Percentiles rank a stretch among this genome's conserved stretches.
Conservation (phyloP, 2,113 vertebrate genomes). For the Pygoscelis antarcticus region DNA sequence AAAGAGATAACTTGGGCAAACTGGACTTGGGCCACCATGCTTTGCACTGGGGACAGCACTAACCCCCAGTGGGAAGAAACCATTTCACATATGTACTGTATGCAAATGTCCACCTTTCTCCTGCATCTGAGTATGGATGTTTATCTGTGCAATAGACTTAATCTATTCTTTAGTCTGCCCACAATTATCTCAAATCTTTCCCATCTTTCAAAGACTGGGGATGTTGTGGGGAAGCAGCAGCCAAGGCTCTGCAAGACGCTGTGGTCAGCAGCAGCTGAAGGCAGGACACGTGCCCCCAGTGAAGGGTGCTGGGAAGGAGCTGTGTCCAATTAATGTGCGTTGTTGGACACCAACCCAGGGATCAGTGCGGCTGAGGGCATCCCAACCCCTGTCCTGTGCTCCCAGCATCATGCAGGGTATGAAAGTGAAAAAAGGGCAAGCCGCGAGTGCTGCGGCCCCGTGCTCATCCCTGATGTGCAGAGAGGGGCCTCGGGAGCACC, state of each 20-base stretch:
- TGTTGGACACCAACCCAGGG: not conserved
- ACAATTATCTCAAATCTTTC: not conserved
- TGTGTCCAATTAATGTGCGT: fast-evolving
- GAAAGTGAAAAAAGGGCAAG: fast-evolving
- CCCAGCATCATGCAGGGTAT: fast-evolving
- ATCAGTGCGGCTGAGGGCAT: fast-evolving
- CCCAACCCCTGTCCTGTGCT: not conserved
- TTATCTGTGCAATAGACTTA: not conserved
- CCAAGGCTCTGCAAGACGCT: fast-evolving
- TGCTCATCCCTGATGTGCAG: not conserved
- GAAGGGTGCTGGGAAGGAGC: not conserved
- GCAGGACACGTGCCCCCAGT: not conserved
- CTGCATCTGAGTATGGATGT: not conserved
- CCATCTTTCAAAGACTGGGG: not conserved
- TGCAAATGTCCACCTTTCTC: not conserved
- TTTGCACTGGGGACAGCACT: not conserved
- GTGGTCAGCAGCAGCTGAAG: not conserved
- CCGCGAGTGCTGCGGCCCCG: fast-evolving
- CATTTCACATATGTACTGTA: too few species aligned
- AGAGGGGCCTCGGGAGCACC: fast-evolving
- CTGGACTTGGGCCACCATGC: too few species aligned
- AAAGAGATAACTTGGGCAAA: not conserved
- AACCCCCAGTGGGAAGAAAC: not conserved
- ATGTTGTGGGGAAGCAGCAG: not conserved
- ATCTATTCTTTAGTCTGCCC: not conserved